Base-by-base conservation (phyloP, 53 echinoderm and acorn worm species). In the Arbacia lixula region DNA sequence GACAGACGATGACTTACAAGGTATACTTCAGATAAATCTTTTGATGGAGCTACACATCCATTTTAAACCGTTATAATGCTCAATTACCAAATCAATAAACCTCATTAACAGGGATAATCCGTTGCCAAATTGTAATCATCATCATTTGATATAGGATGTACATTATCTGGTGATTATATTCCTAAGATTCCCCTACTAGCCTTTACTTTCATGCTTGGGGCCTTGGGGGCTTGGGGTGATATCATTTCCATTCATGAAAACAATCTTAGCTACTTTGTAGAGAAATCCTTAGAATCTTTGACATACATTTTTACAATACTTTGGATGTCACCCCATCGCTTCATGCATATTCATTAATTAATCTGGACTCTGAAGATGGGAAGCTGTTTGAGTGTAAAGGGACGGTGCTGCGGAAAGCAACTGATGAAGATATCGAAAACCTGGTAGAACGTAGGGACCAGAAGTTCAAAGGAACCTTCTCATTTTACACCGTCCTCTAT, bases 341-440 rank as follows among this genome's bases (percentile, higher is more conserved):
- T n/a, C n/a, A n/a, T n/a, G n/a, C n/a, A n/a, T n/a, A n/a, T n/a
- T n/a, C n/a, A n/a, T n/a, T n/a, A n/a, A n/a, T n/a, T 79, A n/a
- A n/a, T 42, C n/a, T 64, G 8, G 83, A 83, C 14, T 63, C 83
- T n/a, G 83, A 63, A 62, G 83, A 42, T 64, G 83, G 83, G 3
- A 42, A 83, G n/a, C n/a, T n/a, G n/a, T n/a, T n/a, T n/a, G n/a
- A n/a, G n/a, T n/a, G n/a, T n/a, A n/a, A n/a, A n/a, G 83, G 64
- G 22, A 35, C 49, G 25, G 83, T 83, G 32, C 14, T 83, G 39
- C 35, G 83, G 46, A 83, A 40, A 65, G 83, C 83, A 11, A 36
- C 83, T 31, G 63, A 62, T 33, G 83, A 83, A 21, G 83, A 62
- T 28, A 36, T 83, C 11, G 62, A 61, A 39, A 58, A 64, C 19